phyloP scores from a whole-genome alignment of 2,113 vertebrate genomes.

The Ochotona curzoniae region DNA sequence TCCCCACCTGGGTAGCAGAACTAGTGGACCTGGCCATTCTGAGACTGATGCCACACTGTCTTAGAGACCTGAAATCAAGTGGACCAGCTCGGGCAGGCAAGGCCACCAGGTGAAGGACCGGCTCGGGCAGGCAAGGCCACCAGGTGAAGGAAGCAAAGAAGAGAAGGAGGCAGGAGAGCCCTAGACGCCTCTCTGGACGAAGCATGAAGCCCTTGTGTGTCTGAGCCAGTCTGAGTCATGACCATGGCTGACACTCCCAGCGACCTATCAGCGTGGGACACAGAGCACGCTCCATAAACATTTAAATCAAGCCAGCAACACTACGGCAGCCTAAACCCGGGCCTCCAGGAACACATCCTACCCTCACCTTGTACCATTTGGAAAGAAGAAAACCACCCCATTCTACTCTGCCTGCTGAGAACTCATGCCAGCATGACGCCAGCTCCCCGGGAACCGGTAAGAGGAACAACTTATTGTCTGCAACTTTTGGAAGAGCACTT shows the following conservation, averaged over 20 bases:
- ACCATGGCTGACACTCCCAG: background rate
- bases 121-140: background rate
- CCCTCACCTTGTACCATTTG: background rate
- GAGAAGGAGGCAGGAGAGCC: too few relatives aligned
- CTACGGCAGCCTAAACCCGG: background rate
- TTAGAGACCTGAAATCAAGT: background rate
- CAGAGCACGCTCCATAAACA: background rate
- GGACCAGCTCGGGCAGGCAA: background rate
- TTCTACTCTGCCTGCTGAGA: background rate
- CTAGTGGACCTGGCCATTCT: background rate
- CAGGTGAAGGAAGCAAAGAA: background rate
- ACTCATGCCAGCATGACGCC: background rate
- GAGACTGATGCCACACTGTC: background rate
- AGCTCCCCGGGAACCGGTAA: conserved; percentile 16
- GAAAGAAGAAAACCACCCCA: background rate
- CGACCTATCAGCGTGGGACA: background rate
- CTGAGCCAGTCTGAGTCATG: background rate
- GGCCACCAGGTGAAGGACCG: too few relatives aligned
- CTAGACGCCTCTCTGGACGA: background rate
- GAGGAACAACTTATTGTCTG: conserved; percentile 67
- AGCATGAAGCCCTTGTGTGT: background rate
- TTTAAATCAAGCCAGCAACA: background rate
- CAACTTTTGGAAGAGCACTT: conserved; percentile 74
- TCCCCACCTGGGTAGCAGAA: background rate
- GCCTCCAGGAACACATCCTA: background rate